Evolutionary conservation across 2,888 invertebrate species (phyloP), one percentile per base, ranked within the genome.

Genomic region (Anoncus sp.): DNA sequence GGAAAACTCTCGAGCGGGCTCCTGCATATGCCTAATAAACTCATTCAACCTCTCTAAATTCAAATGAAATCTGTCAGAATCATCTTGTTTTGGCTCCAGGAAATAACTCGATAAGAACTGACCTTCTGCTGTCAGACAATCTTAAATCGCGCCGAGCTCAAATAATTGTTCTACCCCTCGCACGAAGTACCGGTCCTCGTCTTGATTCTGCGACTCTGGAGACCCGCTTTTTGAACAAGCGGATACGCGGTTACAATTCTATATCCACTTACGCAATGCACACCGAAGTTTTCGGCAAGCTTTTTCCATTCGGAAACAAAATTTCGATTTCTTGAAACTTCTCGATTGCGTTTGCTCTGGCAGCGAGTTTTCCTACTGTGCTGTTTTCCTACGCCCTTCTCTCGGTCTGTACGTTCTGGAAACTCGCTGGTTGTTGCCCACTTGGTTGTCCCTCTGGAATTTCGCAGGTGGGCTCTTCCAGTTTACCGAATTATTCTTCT

Each of bases 101-200:
- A 83, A 83, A 72, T 63, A 78, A 1, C 55, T 62, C 0, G 83
- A 79, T 10, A 76, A n/a, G n/a, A 71, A 76, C 65, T 81, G 73
- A 5, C 60, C 60, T 40, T 73, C 20, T 7, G 1, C 45, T 12
- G 69, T 20, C 2, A 3, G 12, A 22, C 59, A 71, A 10, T 43
- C 16, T 69, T 65, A n/a, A 69, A 75, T 59, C 6, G 53, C 62
- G 18, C 66, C 59, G n/a, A 71, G 35, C 14, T 53, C 47, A n/a
- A 77, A 62, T 45, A 73, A 69, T 12, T 73, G 43, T 9, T 60
- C 24, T 40, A 77, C 62, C 22, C 69, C 59, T 10, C 22, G 63
- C 16, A 16, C 24, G 20, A 65, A 59, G 12, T 73, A 57, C n/a
- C 24, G 0, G 0, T 24, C 22, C 24, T 65, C 65, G 51, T 18